Base-by-base conservation (phyloP, 2,113 vertebrate species). In the Melierax canorus region DNA sequence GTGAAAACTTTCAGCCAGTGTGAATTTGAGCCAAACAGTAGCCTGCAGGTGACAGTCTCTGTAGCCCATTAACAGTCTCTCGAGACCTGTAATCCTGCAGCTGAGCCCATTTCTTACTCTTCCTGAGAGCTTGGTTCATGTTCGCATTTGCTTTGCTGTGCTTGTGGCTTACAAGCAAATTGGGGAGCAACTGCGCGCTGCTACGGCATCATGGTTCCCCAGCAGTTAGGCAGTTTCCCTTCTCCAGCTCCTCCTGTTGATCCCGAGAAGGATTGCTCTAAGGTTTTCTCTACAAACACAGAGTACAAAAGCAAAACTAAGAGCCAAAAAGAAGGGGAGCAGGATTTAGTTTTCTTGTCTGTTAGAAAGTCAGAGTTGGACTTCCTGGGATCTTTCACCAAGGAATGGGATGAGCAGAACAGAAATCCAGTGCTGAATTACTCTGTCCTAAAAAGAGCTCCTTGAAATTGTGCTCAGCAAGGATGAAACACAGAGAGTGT, bases 51-150 rank as follows among this genome's bases (percentile, higher is more conserved):
- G 94, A 96, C 92, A 84, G 75, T 32, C 82, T 83, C 72, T 79
- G 68, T 76, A 86, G 79, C 64, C 95, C 95, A 97, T 97, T 97
- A 97, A n/a, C 58, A 55, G 71, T 94, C 94, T 43, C 93, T 50
- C 0, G 90, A 50, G 94, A 26, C 89, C 71, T 88, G 34, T 94
- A 84, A 87, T 93, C 56, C 9, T 60, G 62, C 96, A 97, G 95
- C 96, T 96, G 96, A 96, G 86, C 66, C 92, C 55, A 18, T 89
- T 87, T 73, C 50, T 80, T 56, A 20, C 71, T 74, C 60, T 45
- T 95, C n/a, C 30, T 48, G 64, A 75, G 74, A 90, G 58, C 58
- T 90, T 2, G 0, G 60, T 81, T 90, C 51, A 12, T 8, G 6
- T 94, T 92, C 66, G 32, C 27, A 7, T 77, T 84, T 56, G 20